Evolutionary conservation across 2,888 invertebrate genomes (phyloP).

Genomic region (Tenthredo scrophulariae): DNA sequence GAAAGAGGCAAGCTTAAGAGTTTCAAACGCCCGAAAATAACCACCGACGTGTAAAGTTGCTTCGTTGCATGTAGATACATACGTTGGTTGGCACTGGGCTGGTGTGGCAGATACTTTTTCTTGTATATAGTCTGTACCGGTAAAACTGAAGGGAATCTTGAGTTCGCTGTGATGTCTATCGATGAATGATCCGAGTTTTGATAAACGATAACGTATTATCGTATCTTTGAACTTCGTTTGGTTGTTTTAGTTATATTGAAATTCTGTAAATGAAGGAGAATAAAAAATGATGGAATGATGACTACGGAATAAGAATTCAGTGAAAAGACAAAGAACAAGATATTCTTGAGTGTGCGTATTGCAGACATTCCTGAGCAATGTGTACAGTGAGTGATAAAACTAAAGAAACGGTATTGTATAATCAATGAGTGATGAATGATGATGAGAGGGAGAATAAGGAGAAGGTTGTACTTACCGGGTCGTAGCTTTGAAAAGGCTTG

Average conservation of each 20-base stretch:
- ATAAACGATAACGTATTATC: neutral
- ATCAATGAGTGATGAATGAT: neutral
- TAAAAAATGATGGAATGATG: neutral
- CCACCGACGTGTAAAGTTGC: neutral
- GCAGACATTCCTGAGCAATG: conserved; percentile 16
- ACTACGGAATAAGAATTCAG: too few relatives aligned
- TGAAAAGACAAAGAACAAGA: neutral
- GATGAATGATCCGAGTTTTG: neutral
- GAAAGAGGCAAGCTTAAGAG: neutral
- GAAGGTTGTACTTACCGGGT: conserved; percentile 2
- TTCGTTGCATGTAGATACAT: neutral
- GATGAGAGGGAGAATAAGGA: neutral
- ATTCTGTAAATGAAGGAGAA: neutral
- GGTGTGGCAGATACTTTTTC: neutral
- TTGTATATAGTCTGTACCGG: neutral
- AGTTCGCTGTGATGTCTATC: neutral
- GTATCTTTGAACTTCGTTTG: neutral
- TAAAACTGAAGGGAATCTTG: neutral
- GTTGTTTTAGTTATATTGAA: neutral
- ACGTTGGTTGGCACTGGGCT: neutral
- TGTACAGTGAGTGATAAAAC: neutral
- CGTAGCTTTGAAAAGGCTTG: neutral
- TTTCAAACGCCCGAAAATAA: neutral
- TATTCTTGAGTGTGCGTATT: neutral
- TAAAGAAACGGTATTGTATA: neutral